Evolutionary conservation across 2,888 invertebrate species (phyloP), one percentile per base, ranked within the genome.

Genomic region (Lasioglossum villosulum): DNA sequence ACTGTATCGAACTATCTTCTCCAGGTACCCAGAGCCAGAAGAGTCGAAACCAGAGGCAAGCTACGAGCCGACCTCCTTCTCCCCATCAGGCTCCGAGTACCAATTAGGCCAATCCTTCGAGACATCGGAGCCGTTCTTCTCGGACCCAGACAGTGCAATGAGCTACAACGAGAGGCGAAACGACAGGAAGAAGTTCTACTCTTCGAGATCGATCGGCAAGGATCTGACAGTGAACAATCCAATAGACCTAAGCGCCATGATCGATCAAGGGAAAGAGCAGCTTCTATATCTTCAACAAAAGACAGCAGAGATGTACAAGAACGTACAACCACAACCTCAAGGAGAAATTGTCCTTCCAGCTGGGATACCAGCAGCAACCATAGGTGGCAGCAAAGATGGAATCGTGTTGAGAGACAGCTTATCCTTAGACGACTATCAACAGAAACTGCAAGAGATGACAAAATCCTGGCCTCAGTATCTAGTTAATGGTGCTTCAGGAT

Each of bases 331-430:
- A 4, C 75, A 56, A 0, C 83, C 81, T 8, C 86, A 83, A 42
- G 86, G 84, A 19, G 78, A 83, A 12, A 73, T 91, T 4, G 0
- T 89, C 14, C n/a, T 91, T 19, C 87, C 86, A 2, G 10, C 75
- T 0, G 79, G 90, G 4, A 80, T 90, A 8, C 86, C 90, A 0
- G 5, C 89, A 6, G 81, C 90, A 3, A 90, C 89, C 5, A 85
- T 90, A n/a, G 90, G 86, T 14, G 88, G 86, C 23, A 91, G 87
- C 70, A 92, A 91, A 27, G 90, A 86, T 0, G 91, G 91, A 0
- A 87, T 94, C 34, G 91, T 95, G 2, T 78, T 94, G 1, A 91
- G 92, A 0, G 95, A 94, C 66, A 92, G 89, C 27, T 78, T 95
- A 0, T 81, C 91, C 2, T 70, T 94, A 30, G 93, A 93, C 39